Base-by-base conservation (phyloP, 2,888 invertebrate species). In the Dryococelus australis region DNA sequence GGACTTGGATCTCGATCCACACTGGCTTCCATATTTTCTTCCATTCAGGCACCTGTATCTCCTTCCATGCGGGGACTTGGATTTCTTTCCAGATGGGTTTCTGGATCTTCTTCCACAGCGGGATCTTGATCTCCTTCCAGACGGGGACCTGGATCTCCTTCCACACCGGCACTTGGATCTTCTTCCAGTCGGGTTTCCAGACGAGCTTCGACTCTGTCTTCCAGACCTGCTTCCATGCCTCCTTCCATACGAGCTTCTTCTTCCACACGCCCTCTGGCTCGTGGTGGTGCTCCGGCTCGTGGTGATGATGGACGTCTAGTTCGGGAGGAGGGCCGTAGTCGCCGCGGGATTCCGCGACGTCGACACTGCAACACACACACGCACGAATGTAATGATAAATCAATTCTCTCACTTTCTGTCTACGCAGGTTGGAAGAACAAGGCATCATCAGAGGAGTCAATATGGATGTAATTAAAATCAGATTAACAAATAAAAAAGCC, bases 241-340 rank as follows among this genome's bases (percentile, higher is more conserved):
- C 95, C 92, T 97, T 97, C 97, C 97, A 97, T 47, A 94, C 94
- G 84, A 97, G 93, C 92, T 97, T 97, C 92, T 97, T 97, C 92
- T 97, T 96, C 96, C 96, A 97, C 90, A 95, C 95, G 88, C 97
- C 97, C 90, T 94, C 93, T 88, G 96, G 96, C 83, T 93, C 93
- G 88, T 94, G 93, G 87, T 94, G 94, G 83, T 88, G 78, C 24
- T 88, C 83, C 84, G n/a, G 87, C 79, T 24, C 88, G 84, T 24
- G 87, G 89, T 26, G 43, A 84, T 80, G 83, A 85, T 78, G 81
- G 27, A 80, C 65, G 10, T 28, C 85, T 78, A 51, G 12, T 51
- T 86, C 43, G 16, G 83, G 53, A 43, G 88, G 88, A 27, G 88
- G 88, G 9, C 88, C 88, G 43, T 88, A 88, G 79, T 87, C 87